A percentile compares a stretch with the other conserved stretches of the same genome.
These are phyloP conservation scores for Notodonta dromedarius DNA, from an alignment of 2,888 invertebrate species.

Conservation along the genomic window DNA sequence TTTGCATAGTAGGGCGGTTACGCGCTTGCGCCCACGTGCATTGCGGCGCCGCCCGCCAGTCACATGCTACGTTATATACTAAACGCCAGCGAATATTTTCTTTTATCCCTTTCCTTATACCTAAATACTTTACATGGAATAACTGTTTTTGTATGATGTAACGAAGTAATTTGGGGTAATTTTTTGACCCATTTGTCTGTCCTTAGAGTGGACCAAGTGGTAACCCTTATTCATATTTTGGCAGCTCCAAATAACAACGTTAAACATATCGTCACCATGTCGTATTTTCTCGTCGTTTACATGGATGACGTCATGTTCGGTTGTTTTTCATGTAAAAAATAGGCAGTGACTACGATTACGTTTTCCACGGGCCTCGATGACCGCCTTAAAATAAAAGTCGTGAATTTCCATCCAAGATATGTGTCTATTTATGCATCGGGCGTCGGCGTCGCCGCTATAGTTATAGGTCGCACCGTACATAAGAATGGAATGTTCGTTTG, in stretches of 20 bases:
- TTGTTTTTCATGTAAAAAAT: conserved; percentile 60
- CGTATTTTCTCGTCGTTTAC: conserved; percentile 35
- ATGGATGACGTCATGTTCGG: conserved; percentile 41
- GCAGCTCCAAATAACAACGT: conserved; percentile 36
- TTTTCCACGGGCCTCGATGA: conserved; percentile 51
- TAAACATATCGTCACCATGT: conserved; percentile 30
- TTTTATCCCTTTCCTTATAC: neutral
- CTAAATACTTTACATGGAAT: no score
- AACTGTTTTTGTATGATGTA: no score
- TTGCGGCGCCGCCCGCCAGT: conserved; percentile 27
- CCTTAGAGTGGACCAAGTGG: neutral
- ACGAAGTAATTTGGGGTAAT: neutral
- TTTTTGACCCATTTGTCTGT: neutral
- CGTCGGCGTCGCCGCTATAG: conserved; percentile 68
- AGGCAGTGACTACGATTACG: conserved; percentile 60
- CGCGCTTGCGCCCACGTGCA: conserved; percentile 38
- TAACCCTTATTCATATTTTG: conserved; percentile 25
- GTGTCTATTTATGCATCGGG: conserved; percentile 74
- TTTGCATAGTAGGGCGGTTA: conserved; percentile 44
- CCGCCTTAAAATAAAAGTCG: conserved; percentile 64
- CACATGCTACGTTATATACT: conserved; percentile 20
- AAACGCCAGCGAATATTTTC: neutral
- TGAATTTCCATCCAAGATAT: conserved; percentile 75
- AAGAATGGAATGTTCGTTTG: conserved; percentile 75
- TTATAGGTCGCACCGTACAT: conserved; percentile 70